Percentiles rank a stretch among this genome's conserved stretches.
Conservation (phyloP, 2,113 vertebrate genomes). For the Australoheros scitulus region DNA sequence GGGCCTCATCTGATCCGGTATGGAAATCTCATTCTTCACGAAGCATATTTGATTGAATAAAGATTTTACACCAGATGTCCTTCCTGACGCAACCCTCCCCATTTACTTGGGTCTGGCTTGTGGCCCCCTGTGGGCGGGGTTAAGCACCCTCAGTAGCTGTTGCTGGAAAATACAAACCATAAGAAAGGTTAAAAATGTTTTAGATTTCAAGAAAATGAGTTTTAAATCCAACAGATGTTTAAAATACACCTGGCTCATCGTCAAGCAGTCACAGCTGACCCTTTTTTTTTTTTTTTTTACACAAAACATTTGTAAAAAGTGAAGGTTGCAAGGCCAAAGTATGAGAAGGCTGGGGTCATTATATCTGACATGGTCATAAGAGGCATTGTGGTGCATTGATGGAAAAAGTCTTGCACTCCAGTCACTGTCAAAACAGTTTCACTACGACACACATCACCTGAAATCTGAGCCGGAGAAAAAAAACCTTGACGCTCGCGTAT, state of each 20-base stretch:
- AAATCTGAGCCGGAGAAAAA: slow-evolving; percentile 36
- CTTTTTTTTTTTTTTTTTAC: neutral
- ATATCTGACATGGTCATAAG: neutral
- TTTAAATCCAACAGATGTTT: neutral
- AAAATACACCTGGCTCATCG: neutral
- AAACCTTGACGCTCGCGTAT: slow-evolving; percentile 8
- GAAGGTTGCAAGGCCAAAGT: no score
- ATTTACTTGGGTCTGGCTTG: neutral
- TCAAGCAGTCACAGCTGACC: neutral
- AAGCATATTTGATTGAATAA: neutral
- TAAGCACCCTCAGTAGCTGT: neutral
- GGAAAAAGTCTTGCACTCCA: slow-evolving; percentile 26
- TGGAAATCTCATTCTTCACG: neutral
- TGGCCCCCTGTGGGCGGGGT: neutral
- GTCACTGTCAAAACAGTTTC: slow-evolving; percentile 24
- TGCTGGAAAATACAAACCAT: neutral
- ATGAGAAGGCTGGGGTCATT: neutral
- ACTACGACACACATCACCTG: slow-evolving; percentile 28
- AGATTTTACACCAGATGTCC: neutral
- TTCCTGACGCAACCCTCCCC: neutral
- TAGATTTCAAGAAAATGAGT: no score
- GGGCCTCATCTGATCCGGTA: neutral
- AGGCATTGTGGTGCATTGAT: neutral
- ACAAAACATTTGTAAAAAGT: no score
- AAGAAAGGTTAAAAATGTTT: neutral